A percentile compares a stretch with the other conserved stretches of the same genome.
phyloP scores from a whole-genome alignment of 1,140 invertebrate species.

The Hestina assimilis region DNA sequence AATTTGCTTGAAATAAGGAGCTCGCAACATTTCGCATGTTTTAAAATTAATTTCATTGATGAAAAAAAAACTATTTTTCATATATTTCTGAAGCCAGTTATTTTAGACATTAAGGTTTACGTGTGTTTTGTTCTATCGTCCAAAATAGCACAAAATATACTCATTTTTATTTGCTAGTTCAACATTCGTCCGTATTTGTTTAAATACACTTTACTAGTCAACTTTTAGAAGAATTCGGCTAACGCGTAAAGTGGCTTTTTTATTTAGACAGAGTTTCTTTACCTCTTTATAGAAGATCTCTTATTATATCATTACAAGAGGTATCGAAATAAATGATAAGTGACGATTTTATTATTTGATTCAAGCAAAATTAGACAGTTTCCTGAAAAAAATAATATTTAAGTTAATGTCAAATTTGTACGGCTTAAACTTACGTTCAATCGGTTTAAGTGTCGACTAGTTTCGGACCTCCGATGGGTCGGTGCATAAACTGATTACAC shows the following conservation, averaged over 20 bases:
- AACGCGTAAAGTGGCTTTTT: slow-evolving; percentile 48
- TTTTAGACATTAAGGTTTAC: neutral
- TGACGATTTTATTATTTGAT: neutral
- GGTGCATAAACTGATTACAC: too few relatives aligned
- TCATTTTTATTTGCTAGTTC: slow-evolving; percentile 2
- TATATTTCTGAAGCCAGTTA: neutral
- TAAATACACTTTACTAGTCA: slow-evolving; percentile 59
- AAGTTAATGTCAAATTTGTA: neutral
- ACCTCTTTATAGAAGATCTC: slow-evolving; percentile 40
- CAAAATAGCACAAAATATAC: slow-evolving; percentile 14
- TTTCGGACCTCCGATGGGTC: too few relatives aligned
- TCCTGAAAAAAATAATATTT: neutral
- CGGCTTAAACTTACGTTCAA: too few relatives aligned
- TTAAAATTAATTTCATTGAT: neutral
- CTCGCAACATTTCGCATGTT: slow-evolving; percentile 51
- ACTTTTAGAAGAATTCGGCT: slow-evolving; percentile 49
- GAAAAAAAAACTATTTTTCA: neutral
- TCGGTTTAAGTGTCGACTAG: too few relatives aligned
- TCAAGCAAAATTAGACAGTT: neutral
- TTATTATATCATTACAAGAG: slow-evolving; percentile 32
- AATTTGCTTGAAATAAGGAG: slow-evolving; percentile 29
- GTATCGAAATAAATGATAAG: slow-evolving; percentile 32
- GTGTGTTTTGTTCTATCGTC: neutral
- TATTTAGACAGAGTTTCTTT: slow-evolving; percentile 41
- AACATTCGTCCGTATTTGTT: slow-evolving; percentile 17